Base-by-base conservation (phyloP, 2,888 invertebrate species). In the Phaedon cochleariae region DNA sequence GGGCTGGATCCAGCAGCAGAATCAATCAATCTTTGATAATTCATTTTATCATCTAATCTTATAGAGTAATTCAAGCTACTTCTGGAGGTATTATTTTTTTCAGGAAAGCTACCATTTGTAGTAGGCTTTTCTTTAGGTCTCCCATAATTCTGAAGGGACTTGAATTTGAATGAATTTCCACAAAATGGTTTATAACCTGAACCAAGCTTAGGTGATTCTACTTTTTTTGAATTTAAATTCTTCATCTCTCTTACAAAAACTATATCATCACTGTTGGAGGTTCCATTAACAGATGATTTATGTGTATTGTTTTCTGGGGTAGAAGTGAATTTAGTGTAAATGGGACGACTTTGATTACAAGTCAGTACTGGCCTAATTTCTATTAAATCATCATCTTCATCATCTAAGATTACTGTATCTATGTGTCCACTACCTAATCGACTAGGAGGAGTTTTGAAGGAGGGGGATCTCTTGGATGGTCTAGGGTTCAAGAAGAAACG, bases 21-120 rank as follows among this genome's bases (percentile, higher is more conserved):
- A 55, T 82, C 84, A 37, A 89, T 84, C 46, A 89, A 76, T 77
- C 87, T 86, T 73, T 85, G 85, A 72, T 88, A 89, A 74, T 84
- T 85, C 73, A 81, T 83, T 75, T 87, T 88, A 69, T 88, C 88
- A 72, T 87, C 86, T 75, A 88, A 81, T 77, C 87, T 85, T 70
- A 86, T 86, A 60, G 87, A 85, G 78, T 86, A 85, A 31, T 85
- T 83, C 41, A 87, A 75, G 57, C 84, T 84, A 2, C 31, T 62
- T 7, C 15, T 37, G 9, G 54, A 29, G 22, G 41, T 26, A 29
- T 48, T 54, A 9, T 48, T 41, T 12, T 15, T 41, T 15, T 15
- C 41, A 41, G 1, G 3, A 2, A 4, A 15, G 34, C 34, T 34
- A 10, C 15, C 41, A 41, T 41, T 41, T 41, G 4, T 15, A 10